These are phyloP conservation scores for Euplexia lucipara DNA, from an alignment of 2,888 invertebrate genomes.

Conservation along the genomic window DNA sequence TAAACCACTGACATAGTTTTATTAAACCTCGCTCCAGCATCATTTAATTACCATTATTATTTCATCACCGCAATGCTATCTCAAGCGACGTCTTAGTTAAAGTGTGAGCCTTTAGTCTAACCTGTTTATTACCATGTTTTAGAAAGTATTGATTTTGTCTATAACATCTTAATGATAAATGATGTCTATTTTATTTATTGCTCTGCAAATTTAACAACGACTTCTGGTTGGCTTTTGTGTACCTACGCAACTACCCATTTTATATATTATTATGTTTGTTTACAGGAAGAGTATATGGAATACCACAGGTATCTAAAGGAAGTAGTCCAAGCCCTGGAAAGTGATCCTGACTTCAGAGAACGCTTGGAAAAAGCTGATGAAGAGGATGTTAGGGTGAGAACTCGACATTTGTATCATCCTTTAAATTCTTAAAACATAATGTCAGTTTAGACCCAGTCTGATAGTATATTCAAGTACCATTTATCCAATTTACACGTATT, in stretches of 20 bases:
- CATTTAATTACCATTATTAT: too few species aligned
- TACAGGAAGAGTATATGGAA: conserved; percentile 92
- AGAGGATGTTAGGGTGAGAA: conserved; percentile 95
- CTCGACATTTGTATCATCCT: conserved; percentile 6
- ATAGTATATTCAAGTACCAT: conserved; percentile 5
- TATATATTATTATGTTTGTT: conserved; percentile 30
- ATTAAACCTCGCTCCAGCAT: too few species aligned
- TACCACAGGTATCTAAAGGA: conserved; percentile 97
- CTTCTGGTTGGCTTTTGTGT: neutral
- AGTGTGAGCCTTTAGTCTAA: neutral
- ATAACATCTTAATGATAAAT: neutral
- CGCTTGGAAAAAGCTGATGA: conserved; percentile 96
- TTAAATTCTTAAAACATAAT: neutral
- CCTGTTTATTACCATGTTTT: neutral
- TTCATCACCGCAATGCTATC: too few species aligned
- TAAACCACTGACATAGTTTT: too few species aligned
- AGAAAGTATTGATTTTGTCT: conserved; percentile 6
- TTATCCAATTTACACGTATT: conserved; percentile 30
- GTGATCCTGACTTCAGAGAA: conserved; percentile 95
- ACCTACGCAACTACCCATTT: neutral
- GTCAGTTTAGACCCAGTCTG: neutral
- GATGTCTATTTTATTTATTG: neutral
- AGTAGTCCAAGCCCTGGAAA: conserved; percentile 97
- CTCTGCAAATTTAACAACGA: neutral
- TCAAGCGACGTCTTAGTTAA: too few species aligned